Evolutionary conservation across 2,113 vertebrate species (phyloP).

Genomic region (Amazona vittata): DNA sequence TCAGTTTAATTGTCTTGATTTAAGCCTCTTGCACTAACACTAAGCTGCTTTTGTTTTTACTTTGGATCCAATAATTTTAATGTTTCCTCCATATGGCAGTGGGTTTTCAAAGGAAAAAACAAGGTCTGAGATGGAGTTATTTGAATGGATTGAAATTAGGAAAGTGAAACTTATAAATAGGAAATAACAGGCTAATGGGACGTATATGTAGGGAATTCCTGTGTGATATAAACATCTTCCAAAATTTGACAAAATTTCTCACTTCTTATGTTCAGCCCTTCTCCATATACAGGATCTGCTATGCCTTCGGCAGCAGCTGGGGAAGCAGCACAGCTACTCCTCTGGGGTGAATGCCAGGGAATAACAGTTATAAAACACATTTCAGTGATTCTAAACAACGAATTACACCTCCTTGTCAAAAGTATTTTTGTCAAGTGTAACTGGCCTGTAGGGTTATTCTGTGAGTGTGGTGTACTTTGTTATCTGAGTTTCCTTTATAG

Average conservation of each 20-base stretch:
- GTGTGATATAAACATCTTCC: neutral
- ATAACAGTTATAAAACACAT: neutral
- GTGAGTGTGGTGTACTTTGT: neutral
- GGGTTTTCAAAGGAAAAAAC: constrained; percentile 18
- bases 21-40: constrained; percentile 56
- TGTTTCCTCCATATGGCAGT: constrained; percentile 64
- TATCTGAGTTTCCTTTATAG: neutral
- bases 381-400: constrained; percentile 3
- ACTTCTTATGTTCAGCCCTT: neutral
- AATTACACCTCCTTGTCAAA: constrained; percentile 1
- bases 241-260: neutral
- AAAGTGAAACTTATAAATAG: constrained; percentile 33
- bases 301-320: neutral
- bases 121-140: constrained; percentile 12
- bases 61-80: constrained; percentile 68
- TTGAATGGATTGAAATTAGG: neutral
- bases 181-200: neutral
- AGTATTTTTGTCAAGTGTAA: neutral
- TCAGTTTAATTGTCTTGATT: constrained; percentile 53
- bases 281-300: neutral
- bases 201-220: neutral
- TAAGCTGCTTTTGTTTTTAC: constrained; percentile 70
- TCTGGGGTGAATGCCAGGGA: neutral
- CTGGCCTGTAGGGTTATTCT: neutral
- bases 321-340: neutral